Base-by-base conservation (phyloP, 2,888 invertebrate species). In the Phaonia tiefii region DNA sequence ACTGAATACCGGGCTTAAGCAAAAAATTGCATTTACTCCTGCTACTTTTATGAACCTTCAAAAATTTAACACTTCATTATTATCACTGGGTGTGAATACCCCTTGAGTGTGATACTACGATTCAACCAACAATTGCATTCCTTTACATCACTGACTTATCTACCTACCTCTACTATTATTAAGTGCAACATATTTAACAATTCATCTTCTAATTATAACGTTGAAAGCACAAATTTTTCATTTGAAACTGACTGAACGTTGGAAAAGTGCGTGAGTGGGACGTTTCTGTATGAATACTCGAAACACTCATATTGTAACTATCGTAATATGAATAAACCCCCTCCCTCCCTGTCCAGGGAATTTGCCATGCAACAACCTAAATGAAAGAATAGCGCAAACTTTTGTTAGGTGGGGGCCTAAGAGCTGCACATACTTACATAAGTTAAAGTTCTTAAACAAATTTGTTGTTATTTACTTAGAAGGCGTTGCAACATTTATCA, bases 191-290 rank as follows among this genome's bases (percentile, higher is more conserved):
- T 63, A 75, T 75, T 78, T 72, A 78, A 85, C 87, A 87, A 89
- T 89, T 89, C 88, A 89, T 89, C 89, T 89, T 89, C 88, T 89
- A 89, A 89, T 89, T 89, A 89, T 87, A 85, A 86, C 86, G 88
- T 87, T 89, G 89, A 89, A 89, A 89, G 89, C 86, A 79, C 80
- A 70, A 86, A 89, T 89, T 88, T 88, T 86, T 89, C 89, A 88
- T 86, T 82, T 73, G 77, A 67, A 83, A 26, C 66, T n/a, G 56
- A 42, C 20, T 46, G 46, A 5, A 20, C 17, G 54, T n/a, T n/a
- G 63, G 13, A 37, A 42, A 79, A 80, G 76, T 82, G 82, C 82
- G 82, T 82, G 82, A 82, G 82, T 75, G 80, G 79, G 77, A 79
- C 79, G 63, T 22, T 63, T 8, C 42, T 63, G 39, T 63, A 63